Percentiles rank a stretch among this genome's conserved stretches.
phyloP scores from a whole-genome alignment of 2,797 vertebrate genomes.

The Liasis olivaceus region DNA sequence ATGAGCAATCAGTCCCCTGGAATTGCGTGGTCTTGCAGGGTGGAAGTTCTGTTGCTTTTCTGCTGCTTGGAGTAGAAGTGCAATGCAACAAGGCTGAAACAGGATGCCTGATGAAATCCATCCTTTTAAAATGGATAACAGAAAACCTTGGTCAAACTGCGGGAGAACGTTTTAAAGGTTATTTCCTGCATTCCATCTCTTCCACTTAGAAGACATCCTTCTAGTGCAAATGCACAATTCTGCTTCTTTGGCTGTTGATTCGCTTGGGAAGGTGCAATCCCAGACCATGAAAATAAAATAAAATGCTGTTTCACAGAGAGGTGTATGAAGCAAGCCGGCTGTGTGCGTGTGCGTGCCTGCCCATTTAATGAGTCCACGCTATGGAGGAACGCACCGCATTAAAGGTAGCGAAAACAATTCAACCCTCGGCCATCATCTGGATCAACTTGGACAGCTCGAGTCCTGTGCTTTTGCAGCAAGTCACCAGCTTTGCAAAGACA shows the following conservation, averaged over 20 bases:
- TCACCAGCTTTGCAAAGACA: neutral
- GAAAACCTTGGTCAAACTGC: neutral
- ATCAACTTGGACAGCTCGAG: neutral
- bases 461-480: neutral
- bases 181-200: too few relatives aligned
- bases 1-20: neutral
- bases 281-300: neutral
- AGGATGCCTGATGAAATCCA: too few relatives aligned
- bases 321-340: rapidly evolving
- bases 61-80: too few relatives aligned
- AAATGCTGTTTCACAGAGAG: neutral
- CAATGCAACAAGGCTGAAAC: neutral
- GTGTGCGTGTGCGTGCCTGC: too few relatives aligned
- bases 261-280: too few relatives aligned
- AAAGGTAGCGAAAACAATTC: neutral
- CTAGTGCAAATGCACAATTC: neutral
- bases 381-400: too few relatives aligned
- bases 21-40: neutral
- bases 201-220: too few relatives aligned
- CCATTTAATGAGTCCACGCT: neutral
- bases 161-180: too few relatives aligned
- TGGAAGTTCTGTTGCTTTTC: too few relatives aligned
- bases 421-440: neutral
- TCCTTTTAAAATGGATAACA: neutral
- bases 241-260: neutral